Evolutionary conservation across 2,888 invertebrate genomes (phyloP), one percentile per base, ranked within the genome.

Genomic region (Melanargia galathea): DNA sequence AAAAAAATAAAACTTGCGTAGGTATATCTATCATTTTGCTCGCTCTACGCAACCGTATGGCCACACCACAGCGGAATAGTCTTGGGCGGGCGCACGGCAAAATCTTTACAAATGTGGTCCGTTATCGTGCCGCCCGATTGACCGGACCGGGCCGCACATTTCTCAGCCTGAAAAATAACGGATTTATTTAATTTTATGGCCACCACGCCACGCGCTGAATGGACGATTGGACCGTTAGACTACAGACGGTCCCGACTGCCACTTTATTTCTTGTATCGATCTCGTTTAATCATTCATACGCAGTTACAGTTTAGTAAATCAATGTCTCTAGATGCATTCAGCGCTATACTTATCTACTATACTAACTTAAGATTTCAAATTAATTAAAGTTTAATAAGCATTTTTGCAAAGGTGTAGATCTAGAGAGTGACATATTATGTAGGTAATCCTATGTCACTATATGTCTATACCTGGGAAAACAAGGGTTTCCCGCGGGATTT

Each of bases 171-270:
- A 91, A 91, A 91, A 91, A 91, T 91, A 87, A 89, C 88, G 89
- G 90, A 87, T 90, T 91, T 90, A 90, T 89, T 90, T 88, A 90
- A 90, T 90, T 90, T 91, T 90, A 91, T 90, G 87, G 86, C 83
- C 83, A 69, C 83, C 83, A 69, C 74, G 84, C 88, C 84, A 84
- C 90, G 90, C 88, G 89, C 87, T 86, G 90, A 89, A 90, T 90
- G 86, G 85, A 74, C 85, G 89, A 89, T 90, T 87, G 88, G 81
- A 74, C 76, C 48, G 60, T 30, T 56, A 26, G 20, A 22, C 11
- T 11, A 22, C 62, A 69, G 52, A 66, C 62, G 64, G 49, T 18
- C 16, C 16, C 2, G 16, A 30, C 30, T 65, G n/a, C 13, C 20
- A 30, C 30, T 63, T 62, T 59, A 58, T 51, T 61, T 59, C 49